Conservation (phyloP, 2,888 invertebrate species). For the Balanococcus diminutus region DNA sequence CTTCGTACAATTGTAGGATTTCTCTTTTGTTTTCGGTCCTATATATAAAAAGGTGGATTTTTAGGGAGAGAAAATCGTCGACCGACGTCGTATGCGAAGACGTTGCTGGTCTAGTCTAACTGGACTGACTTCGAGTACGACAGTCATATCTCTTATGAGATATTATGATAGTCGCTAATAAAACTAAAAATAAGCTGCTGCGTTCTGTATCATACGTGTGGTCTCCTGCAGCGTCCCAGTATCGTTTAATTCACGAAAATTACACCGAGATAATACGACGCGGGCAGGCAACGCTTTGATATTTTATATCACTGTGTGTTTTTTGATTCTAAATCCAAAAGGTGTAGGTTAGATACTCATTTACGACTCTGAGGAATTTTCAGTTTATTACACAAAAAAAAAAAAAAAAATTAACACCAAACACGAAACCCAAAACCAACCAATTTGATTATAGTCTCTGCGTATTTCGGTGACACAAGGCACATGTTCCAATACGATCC, state of each 20-base stretch:
- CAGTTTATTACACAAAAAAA: no score
- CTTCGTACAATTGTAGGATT: background rate
- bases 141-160: background rate
- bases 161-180: background rate
- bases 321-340: no score
- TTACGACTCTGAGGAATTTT: no score
- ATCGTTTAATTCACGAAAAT: background rate
- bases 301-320: background rate
- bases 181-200: background rate
- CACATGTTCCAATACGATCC: no score
- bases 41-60: background rate
- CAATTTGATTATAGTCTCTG: no score
- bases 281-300: background rate
- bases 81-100: background rate
- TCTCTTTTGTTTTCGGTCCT: conserved; percentile 11
- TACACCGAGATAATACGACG: background rate
- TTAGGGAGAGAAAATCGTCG: background rate
- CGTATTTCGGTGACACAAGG: no score
- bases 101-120: background rate
- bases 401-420: no score
- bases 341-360: no score
- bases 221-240: background rate
- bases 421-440: no score
- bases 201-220: background rate
- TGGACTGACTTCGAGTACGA: background rate